Evolutionary conservation across 2,888 invertebrate species (phyloP), one percentile per base, ranked within the genome.

Genomic region (Lasioglossum figueresi): DNA sequence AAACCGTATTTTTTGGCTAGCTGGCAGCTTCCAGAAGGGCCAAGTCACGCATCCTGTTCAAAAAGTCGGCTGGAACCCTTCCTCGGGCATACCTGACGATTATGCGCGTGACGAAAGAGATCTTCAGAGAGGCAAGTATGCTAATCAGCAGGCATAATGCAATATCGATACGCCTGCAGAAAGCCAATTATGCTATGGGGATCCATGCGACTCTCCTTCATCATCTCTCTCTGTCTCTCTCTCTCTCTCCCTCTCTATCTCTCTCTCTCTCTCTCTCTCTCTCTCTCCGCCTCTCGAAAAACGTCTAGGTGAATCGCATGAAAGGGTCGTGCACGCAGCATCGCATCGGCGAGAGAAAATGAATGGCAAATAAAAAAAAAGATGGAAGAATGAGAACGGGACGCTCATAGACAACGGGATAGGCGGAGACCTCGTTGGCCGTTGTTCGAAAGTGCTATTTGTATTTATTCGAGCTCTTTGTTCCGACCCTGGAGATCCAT

Each of bases 81-180:
- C n/a, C 59, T 23, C 66, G 37, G 52, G 40, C 76, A 76, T 85
- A 87, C 88, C 88, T 86, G 86, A 70, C 80, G 89, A 92, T 92
- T 93, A 93, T 93, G 93, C 92, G 93, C 93, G 94, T 94, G 93
- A 94, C 94, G 93, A 94, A 94, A 92, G 92, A 93, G 94, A 94
- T 94, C 93, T 93, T 93, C 92, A 91, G 79, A 79, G 84, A 83
- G 89, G 91, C 88, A 88, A 92, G 90, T 94, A 94, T 94, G 94
- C 92, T 93, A 94, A 94, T 94, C 89, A 84, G 85, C 92, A 90
- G 90, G 89, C 91, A 90, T 91, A 92, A 92, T 91, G 90, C 89
- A 90, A 90, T 89, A 76, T 89, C 92, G 91, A 93, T 90, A 88
- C 90, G 88, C 86, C 43, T 88, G 87, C 79, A 87, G 88, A 94